A percentile compares a stretch with the other conserved stretches of the same genome.
These are phyloP conservation scores for Matsumyia berberina DNA, from an alignment of 2,888 invertebrate species.

Conservation along the genomic window DNA sequence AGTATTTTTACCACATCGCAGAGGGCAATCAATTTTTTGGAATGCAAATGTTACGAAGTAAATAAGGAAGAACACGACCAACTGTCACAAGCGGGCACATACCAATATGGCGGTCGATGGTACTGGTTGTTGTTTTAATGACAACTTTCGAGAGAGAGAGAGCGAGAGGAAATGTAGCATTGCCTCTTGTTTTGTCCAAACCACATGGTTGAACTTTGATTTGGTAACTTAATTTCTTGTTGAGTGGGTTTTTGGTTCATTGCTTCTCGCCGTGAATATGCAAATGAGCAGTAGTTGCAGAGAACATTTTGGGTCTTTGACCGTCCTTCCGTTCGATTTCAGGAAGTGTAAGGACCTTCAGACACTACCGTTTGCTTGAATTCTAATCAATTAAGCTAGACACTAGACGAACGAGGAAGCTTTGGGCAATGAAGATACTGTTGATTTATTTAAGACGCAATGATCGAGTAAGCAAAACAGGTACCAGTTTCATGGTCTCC, in stretches of 20 bases:
- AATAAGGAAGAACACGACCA: slow-evolving; percentile 69
- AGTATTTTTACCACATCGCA: slow-evolving; percentile 32
- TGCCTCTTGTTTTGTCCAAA: slow-evolving; percentile 31
- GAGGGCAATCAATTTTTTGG: slow-evolving; percentile 63
- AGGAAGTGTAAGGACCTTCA: slow-evolving; percentile 70
- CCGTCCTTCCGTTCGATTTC: slow-evolving; percentile 54
- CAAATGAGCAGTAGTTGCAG: slow-evolving; percentile 16
- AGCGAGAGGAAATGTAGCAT: neutral
- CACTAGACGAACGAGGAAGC: slow-evolving; percentile 25
- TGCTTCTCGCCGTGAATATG: slow-evolving; percentile 49
- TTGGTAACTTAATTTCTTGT: slow-evolving; percentile 46
- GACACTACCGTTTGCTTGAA: slow-evolving; percentile 44
- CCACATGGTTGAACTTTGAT: slow-evolving; percentile 61
- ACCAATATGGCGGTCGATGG: slow-evolving; percentile 13
- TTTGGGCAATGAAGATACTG: slow-evolving; percentile 9
- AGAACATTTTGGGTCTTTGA: slow-evolving; percentile 58
- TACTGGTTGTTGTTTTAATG: slow-evolving; percentile 39
- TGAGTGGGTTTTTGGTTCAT: slow-evolving; percentile 53
- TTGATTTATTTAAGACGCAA: slow-evolving; percentile 18
- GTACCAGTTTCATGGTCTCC: slow-evolving; percentile 60
- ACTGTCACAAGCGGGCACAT: slow-evolving; percentile 19
- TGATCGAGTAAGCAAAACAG: slow-evolving; percentile 35
- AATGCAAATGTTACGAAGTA: slow-evolving; percentile 67
- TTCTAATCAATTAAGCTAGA: slow-evolving; percentile 50
- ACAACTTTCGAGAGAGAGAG: slow-evolving; percentile 48